Evolutionary conservation across 2,888 invertebrate genomes (phyloP).

Genomic region (Pachliopta kotzebuea): DNA sequence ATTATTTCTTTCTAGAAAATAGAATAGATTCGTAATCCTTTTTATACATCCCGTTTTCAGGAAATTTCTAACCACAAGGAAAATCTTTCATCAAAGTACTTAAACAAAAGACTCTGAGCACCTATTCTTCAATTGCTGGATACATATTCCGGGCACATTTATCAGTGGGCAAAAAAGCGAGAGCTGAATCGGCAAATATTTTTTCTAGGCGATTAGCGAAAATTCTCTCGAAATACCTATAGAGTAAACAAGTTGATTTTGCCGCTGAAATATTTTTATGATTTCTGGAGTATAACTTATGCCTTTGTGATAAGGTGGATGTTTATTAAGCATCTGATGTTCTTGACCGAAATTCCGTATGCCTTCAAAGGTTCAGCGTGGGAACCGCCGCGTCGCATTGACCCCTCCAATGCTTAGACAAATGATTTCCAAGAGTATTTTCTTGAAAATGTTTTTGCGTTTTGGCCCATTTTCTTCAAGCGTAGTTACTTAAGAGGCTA

Average conservation of each 20-base stretch:
- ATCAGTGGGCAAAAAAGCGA: conserved; percentile 68
- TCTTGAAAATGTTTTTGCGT: conserved; percentile 58
- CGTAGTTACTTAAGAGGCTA: conserved; percentile 22
- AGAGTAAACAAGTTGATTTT: conserved; percentile 40
- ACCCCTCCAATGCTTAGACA: conserved; percentile 73
- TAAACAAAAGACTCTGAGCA: conserved; percentile 51
- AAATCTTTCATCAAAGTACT: conserved; percentile 40
- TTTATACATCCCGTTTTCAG: not conserved
- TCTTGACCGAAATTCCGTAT: conserved; percentile 32
- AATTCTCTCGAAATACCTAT: conserved; percentile 70
- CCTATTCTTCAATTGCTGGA: conserved; percentile 58
- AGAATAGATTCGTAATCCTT: no score
- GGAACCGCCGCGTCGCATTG: conserved; percentile 70
- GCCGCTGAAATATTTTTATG: conserved; percentile 20
- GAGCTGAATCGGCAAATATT: conserved; percentile 74
- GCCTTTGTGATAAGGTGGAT: conserved; percentile 35
- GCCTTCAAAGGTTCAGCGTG: conserved; percentile 61
- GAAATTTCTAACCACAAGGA: conserved; percentile 5
- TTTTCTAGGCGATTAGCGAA: conserved; percentile 76
- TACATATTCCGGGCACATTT: conserved; percentile 71
- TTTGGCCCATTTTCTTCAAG: conserved; percentile 39
- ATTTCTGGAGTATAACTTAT: conserved; percentile 29
- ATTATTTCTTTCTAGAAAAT: no score
- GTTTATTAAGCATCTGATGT: conserved; percentile 31
- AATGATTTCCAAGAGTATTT: conserved; percentile 68